Conservation (phyloP, 2,797 vertebrate species). For the Lerista edwardsae region DNA sequence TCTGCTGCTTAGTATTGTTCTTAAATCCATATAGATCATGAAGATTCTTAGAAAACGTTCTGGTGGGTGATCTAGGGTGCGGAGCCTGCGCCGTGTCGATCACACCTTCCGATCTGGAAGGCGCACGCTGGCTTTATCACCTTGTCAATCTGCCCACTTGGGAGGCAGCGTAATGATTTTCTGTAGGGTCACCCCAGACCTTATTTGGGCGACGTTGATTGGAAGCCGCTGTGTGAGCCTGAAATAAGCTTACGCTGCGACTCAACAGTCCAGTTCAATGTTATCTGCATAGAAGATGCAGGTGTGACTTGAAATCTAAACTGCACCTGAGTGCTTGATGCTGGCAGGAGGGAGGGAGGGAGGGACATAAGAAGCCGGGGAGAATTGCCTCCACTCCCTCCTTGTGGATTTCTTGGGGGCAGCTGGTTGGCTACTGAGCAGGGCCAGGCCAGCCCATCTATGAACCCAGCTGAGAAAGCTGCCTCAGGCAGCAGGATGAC, state of each 20-base stretch:
- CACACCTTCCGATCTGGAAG: constrained; percentile 9
- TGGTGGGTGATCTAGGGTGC: background rate
- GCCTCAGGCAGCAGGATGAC: too few relatives aligned
- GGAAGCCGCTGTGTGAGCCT: background rate
- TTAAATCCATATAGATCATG: too few relatives aligned
- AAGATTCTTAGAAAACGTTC: background rate
- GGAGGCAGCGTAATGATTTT: constrained; percentile 27
- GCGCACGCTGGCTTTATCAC: background rate
- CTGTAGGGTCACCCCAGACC: constrained; percentile 1
- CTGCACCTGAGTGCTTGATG: background rate
- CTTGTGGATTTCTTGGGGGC: background rate
- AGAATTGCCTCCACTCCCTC: background rate
- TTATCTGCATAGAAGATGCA: constrained; percentile 9
- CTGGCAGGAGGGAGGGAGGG: too few relatives aligned
- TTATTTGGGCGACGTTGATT: constrained; percentile 16
- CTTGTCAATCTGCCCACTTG: background rate
- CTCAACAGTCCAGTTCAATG: constrained; percentile 27
- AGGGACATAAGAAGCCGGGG: background rate
- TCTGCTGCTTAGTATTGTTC: background rate
- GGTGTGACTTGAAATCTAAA: constrained; percentile 32
- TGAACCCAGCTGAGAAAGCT: too few relatives aligned
- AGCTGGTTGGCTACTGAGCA: too few relatives aligned
- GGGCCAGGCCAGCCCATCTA: too few relatives aligned
- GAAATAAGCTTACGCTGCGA: constrained; percentile 25
- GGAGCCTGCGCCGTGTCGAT: background rate